Evolutionary conservation across 1,140 invertebrate species (phyloP).

Genomic region (Diorhabda elongata): DNA sequence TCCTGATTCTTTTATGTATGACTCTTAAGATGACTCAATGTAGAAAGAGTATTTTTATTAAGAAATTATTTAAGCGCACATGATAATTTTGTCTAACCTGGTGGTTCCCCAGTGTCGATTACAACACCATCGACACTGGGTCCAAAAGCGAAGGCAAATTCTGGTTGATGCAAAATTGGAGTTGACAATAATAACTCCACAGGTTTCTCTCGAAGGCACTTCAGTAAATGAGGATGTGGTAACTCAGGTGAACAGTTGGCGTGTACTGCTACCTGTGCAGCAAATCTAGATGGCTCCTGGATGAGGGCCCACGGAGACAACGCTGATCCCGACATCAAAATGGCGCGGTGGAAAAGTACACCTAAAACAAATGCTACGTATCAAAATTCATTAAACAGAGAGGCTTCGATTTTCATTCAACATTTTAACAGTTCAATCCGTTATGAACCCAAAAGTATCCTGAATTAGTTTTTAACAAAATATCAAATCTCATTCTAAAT

Average conservation of each 20-base stretch:
- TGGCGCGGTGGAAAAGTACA: conserved; percentile 85
- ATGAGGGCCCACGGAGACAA: conserved; percentile 90
- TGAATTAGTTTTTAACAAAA: too few relatives aligned
- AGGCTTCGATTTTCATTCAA: too few relatives aligned
- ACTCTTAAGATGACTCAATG: too few relatives aligned
- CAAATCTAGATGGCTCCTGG: conserved; percentile 80
- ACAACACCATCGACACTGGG: conserved; percentile 90
- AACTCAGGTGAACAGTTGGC: conserved; percentile 81
- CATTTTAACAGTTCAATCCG: too few relatives aligned
- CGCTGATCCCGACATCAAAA: conserved; percentile 93
- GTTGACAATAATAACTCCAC: conserved; percentile 69
- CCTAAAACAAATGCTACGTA: conserved; percentile 54
- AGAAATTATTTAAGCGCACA: too few relatives aligned
- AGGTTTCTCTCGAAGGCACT: conserved; percentile 77
- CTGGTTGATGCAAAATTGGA: conserved; percentile 66
- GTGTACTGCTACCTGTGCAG: conserved; percentile 77
- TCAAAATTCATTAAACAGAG: too few relatives aligned
- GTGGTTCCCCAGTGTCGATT: conserved; percentile 67
- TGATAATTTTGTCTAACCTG: conserved; percentile 39
- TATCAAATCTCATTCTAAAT: too few relatives aligned
- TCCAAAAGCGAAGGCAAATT: conserved; percentile 83
- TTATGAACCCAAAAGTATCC: too few relatives aligned
- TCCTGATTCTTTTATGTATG: too few relatives aligned
- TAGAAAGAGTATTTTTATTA: too few relatives aligned
- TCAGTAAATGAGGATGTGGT: conserved; percentile 68